phyloP scores from a whole-genome alignment of 2,797 vertebrate species.

The Rhynchotus rufescens region DNA sequence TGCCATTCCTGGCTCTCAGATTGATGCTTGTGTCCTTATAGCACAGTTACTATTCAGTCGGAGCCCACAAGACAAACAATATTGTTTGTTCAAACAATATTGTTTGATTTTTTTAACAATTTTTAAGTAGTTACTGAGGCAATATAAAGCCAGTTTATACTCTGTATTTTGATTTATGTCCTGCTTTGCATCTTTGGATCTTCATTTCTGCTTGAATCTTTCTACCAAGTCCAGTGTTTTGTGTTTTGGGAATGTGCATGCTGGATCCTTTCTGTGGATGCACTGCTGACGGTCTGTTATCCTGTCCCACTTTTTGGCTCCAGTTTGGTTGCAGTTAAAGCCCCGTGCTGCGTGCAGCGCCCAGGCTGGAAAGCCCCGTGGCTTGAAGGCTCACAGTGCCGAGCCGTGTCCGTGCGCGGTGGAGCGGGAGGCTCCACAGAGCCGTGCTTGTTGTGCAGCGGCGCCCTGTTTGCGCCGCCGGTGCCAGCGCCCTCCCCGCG shows the following conservation, averaged over 20 bases:
- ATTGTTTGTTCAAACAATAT: too few species aligned
- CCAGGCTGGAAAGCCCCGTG: background rate
- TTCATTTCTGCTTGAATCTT: background rate
- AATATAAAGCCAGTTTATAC: background rate
- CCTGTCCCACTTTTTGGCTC: background rate
- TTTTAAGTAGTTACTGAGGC: background rate
- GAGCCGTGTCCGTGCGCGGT: constrained; percentile 32
- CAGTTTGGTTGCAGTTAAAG: background rate
- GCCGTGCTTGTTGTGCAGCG: constrained; percentile 39
- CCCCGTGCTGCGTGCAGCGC: background rate
- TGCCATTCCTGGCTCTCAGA: background rate
- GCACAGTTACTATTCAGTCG: background rate
- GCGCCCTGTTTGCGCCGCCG: constrained; percentile 23
- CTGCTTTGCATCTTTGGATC: background rate
- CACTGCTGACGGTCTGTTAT: background rate
- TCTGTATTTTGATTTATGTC: background rate
- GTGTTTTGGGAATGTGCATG: rapidly evolving
- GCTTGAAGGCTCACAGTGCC: constrained; percentile 57
- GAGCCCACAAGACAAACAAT: background rate
- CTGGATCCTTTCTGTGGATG: background rate
- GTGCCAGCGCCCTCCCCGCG: background rate
- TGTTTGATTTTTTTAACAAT: background rate
- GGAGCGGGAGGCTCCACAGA: background rate
- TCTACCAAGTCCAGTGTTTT: background rate
- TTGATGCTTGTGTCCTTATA: background rate